A percentile compares a stretch with the other conserved stretches of the same genome.
phyloP scores from a whole-genome alignment of 2,797 vertebrate species.

The Gadopsis marmoratus region DNA sequence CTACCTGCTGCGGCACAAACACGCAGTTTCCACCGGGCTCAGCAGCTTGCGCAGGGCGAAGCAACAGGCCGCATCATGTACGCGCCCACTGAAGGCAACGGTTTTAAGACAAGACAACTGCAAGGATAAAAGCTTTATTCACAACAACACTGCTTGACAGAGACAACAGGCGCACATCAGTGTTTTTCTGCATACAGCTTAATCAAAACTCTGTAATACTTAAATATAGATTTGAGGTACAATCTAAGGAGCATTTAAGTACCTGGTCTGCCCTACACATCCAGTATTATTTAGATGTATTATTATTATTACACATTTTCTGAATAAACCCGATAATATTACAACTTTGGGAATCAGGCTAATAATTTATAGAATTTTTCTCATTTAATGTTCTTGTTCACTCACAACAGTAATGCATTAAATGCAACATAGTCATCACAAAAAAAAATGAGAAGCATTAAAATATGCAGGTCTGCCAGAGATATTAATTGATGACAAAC shows the following conservation, averaged over 20 bases:
- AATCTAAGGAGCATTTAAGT: slow-evolving; percentile 63
- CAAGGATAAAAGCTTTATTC: slow-evolving; percentile 77
- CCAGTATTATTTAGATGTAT: slow-evolving; percentile 67
- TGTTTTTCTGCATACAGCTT: slow-evolving; percentile 71
- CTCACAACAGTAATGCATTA: slow-evolving; percentile 61
- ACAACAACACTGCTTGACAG: slow-evolving; percentile 70
- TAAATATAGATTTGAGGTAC: slow-evolving; percentile 74
- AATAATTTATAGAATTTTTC: slow-evolving; percentile 79
- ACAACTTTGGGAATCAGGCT: slow-evolving; percentile 62
- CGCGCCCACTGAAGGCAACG: not conserved
- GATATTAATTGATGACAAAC: slow-evolving; percentile 54
- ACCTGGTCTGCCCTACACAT: slow-evolving; percentile 58
- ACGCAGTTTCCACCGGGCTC: slow-evolving; percentile 30
- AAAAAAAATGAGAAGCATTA: slow-evolving; percentile 66
- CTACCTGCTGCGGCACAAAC: slow-evolving; percentile 45
- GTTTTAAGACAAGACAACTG: slow-evolving; percentile 52
- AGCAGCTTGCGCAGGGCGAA: not conserved
- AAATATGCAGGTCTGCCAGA: slow-evolving; percentile 52
- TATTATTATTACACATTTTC: slow-evolving; percentile 44
- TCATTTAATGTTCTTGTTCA: slow-evolving; percentile 47
- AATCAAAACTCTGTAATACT: slow-evolving; percentile 62
- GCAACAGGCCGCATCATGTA: not conserved
- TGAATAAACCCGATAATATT: slow-evolving; percentile 66
- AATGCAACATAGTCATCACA: slow-evolving; percentile 65
- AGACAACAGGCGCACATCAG: slow-evolving; percentile 69